Evolutionary conservation across 64 coral and sea anemone genomes (phyloP).

Genomic region (Montipora cactus): DNA sequence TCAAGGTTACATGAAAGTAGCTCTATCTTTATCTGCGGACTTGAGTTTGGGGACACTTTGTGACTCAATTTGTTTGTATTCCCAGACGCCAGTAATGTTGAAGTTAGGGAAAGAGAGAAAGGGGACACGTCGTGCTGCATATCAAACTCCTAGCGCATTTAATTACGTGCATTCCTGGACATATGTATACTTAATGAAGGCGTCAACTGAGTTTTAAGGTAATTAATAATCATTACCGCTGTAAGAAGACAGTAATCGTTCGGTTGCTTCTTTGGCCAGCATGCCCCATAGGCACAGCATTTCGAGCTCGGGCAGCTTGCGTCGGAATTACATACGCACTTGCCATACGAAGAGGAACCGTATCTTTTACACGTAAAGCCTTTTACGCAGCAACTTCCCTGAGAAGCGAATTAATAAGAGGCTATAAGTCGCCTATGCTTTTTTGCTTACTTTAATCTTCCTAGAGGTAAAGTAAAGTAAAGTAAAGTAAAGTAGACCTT

Average conservation of each 20-base stretch:
- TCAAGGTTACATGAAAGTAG: too few relatives aligned
- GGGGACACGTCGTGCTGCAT: background rate
- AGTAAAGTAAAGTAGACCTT: too few relatives aligned
- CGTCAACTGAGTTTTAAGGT: background rate
- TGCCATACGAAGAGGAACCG: background rate
- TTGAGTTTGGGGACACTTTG: too few relatives aligned
- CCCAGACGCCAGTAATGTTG: too few relatives aligned
- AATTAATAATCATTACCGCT: background rate
- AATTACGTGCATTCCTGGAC: background rate
- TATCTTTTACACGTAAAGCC: background rate
- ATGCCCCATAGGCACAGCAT: background rate
- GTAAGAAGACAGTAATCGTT: background rate
- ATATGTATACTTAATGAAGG: background rate
- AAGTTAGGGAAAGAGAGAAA: too few relatives aligned
- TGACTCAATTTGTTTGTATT: too few relatives aligned
- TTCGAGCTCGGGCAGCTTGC: background rate
- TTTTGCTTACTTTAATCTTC: too few relatives aligned
- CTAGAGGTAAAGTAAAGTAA: too few relatives aligned
- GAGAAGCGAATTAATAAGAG: background rate
- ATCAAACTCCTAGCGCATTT: background rate
- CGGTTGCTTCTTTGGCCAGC: background rate
- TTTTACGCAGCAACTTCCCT: background rate
- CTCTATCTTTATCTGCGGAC: too few relatives aligned
- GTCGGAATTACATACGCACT: background rate
- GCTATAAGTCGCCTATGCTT: too few relatives aligned